Conservation (phyloP, 2,888 invertebrate genomes). For the Ametastegia equiseti region DNA sequence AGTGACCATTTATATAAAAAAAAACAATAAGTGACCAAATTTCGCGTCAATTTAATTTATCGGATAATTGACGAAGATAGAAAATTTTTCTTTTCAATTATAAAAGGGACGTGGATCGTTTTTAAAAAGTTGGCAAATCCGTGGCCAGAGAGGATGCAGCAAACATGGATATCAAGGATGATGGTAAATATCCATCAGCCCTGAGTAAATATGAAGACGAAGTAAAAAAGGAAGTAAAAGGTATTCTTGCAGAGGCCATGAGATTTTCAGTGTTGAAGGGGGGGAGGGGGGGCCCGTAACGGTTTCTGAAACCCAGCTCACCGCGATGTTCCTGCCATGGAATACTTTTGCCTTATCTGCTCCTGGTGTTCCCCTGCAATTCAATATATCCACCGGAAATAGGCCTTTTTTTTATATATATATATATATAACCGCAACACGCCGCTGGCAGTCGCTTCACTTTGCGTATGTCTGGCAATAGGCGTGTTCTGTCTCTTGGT, state of each 20-base stretch:
- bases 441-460: constrained; percentile 10
- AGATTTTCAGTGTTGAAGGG: background rate
- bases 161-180: constrained; percentile 29
- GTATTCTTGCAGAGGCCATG: constrained; percentile 30
- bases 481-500: background rate
- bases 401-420: constrained; percentile 22
- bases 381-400: constrained; percentile 47
- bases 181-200: constrained; percentile 32
- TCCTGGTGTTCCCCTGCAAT: constrained; percentile 18
- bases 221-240: constrained; percentile 35
- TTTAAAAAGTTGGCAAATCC: background rate
- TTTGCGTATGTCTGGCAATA: background rate
- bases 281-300: background rate
- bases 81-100: background rate
- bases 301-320: background rate
- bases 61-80: background rate
- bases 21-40: no score
- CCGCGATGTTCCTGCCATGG: background rate
- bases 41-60: no score
- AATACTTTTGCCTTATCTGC: constrained; percentile 23
- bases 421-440: constrained; percentile 6
- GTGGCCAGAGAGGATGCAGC: background rate
- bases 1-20: no score
- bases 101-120: background rate
- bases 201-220: constrained; percentile 29